Percentiles rank a stretch among this genome's conserved stretches.
Conservation (phyloP, 2,797 vertebrate genomes). For the Enteromius anoplus region DNA sequence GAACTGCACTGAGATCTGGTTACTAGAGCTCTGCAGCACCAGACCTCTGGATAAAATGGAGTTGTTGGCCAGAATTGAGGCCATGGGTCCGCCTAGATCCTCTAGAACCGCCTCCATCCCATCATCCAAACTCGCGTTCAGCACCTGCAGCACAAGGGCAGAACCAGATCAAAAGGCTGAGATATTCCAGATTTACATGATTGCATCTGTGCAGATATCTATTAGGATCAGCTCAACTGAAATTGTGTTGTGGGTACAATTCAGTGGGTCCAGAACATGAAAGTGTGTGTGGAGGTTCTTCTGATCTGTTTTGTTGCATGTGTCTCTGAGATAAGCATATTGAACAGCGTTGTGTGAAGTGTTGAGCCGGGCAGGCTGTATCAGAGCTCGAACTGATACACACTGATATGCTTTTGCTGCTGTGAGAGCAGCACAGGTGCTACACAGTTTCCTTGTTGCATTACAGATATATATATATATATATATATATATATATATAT, state of each 20-base stretch:
- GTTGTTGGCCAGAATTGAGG: constrained; percentile 89
- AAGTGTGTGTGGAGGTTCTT: neutral
- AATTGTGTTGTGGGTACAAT: neutral
- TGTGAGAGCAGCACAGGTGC: constrained; percentile 11
- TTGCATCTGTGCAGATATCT: neutral
- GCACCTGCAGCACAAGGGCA: constrained; percentile 76
- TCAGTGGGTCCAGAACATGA: neutral
- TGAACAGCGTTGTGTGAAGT: constrained; percentile 36
- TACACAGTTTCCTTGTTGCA: neutral
- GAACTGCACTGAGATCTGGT: constrained; percentile 89
- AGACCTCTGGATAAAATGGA: constrained; percentile 88
- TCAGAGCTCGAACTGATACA: constrained; percentile 40
- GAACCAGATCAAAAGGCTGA: neutral
- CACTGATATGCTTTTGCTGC: constrained; percentile 58
- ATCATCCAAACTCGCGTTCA: constrained; percentile 87
- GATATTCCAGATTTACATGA: neutral
- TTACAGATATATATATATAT: too few relatives aligned
- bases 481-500: too few relatives aligned
- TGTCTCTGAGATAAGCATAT: constrained; percentile 52
- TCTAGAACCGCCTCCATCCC: constrained; percentile 88
- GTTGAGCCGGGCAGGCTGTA: constrained; percentile 1
- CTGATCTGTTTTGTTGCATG: constrained; percentile 6
- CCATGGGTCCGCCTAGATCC: constrained; percentile 84
- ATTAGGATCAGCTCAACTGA: neutral
- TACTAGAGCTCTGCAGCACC: constrained; percentile 91